These are phyloP conservation scores for Synanceia verrucosa DNA, from an alignment of 2,797 vertebrate genomes.

Conservation along the genomic window DNA sequence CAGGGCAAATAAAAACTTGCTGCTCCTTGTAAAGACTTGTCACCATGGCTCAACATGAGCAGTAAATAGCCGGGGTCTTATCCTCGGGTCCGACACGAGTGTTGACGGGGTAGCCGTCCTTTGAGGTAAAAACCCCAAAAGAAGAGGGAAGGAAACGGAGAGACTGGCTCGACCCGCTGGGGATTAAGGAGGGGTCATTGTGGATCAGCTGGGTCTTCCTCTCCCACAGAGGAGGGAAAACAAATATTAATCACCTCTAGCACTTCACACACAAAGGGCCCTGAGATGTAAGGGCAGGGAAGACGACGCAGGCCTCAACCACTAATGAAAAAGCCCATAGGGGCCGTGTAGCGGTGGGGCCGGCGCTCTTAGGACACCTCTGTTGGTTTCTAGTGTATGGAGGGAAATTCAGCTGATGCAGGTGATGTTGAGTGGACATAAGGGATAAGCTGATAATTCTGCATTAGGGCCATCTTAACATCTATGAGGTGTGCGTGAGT, in stretches of 20 bases:
- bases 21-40: conserved; percentile 42
- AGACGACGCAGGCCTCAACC: conserved; percentile 49
- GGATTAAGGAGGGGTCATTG: conserved; percentile 77
- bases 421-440: conserved; percentile 8
- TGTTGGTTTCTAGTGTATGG: conserved; percentile 20
- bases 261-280: conserved; percentile 75
- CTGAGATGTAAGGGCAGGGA: conserved; percentile 47
- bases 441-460: neutral
- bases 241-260: conserved; percentile 87
- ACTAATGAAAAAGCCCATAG: conserved; percentile 67
- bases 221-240: conserved; percentile 80
- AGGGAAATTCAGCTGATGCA: conserved; percentile 7
- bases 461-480: neutral
- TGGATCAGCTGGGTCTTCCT: conserved; percentile 82
- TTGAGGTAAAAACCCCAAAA: conserved; percentile 29
- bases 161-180: conserved; percentile 54
- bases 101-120: neutral
- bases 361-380: conserved; percentile 24
- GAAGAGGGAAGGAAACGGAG: conserved; percentile 52
- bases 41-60: conserved; percentile 18
- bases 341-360: conserved; percentile 17
- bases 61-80: conserved; percentile 18
- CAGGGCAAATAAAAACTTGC: conserved; percentile 29
- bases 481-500: neutral
- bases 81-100: conserved; percentile 14